phyloP scores from a whole-genome alignment of 2,888 invertebrate genomes.

The Dasypogon diadema region DNA sequence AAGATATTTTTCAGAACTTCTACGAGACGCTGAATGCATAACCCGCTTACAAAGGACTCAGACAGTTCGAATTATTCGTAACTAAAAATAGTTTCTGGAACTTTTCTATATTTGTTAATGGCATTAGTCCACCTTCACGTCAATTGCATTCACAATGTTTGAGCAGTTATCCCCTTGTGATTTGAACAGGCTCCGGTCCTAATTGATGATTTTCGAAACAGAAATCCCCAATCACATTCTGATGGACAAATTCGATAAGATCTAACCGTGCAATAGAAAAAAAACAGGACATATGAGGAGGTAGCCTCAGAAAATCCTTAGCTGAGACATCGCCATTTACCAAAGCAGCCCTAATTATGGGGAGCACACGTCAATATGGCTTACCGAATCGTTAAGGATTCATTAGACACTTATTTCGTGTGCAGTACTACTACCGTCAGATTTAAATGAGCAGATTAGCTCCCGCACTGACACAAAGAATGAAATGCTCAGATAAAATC shows the following conservation, averaged over 20 bases:
- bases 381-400: conserved; percentile 52
- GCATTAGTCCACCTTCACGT: too few relatives aligned
- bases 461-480: background rate
- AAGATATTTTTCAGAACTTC: too few relatives aligned
- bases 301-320: background rate
- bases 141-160: too few relatives aligned
- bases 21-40: too few relatives aligned
- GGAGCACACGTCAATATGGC: conserved; percentile 48
- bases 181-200: background rate
- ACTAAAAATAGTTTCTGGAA: too few relatives aligned
- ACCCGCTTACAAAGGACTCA: too few relatives aligned
- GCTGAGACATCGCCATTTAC: background rate
- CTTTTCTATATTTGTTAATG: too few relatives aligned
- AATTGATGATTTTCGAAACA: conserved; percentile 33
- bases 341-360: conserved; percentile 10
- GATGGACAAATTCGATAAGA: conserved; percentile 16
- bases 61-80: too few relatives aligned
- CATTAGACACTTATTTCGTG: conserved; percentile 45
- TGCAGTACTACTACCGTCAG: conserved; percentile 5
- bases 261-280: background rate
- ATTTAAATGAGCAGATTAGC: conserved; percentile 41
- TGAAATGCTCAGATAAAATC: conserved; percentile 32
- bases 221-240: conserved; percentile 3
- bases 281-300: background rate
- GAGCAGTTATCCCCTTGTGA: background rate